These are phyloP conservation scores for Lordiphosa andalusiaca DNA, from an alignment of 2,888 invertebrate genomes.

Conservation along the genomic window DNA sequence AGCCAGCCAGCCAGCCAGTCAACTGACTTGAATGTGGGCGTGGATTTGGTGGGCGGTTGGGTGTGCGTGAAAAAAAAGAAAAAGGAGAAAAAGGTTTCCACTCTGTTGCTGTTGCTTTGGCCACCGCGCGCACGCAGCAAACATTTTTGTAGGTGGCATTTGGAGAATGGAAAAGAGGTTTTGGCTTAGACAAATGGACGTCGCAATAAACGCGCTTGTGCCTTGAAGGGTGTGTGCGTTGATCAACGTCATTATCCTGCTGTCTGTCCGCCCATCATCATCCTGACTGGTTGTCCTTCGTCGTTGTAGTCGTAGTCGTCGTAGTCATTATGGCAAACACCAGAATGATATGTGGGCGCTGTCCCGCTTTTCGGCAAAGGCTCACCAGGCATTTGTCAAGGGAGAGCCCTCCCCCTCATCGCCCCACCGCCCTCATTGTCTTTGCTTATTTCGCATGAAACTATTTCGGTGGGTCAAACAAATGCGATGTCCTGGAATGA, in stretches of 20 bases:
- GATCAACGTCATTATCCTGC: conserved; percentile 67
- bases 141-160: conserved; percentile 12
- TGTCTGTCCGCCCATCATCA: conserved; percentile 27
- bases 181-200: conserved; percentile 62
- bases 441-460: conserved; percentile 3
- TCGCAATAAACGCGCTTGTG: conserved; percentile 39
- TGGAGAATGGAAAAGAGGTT: conserved; percentile 4
- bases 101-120: conserved; percentile 26
- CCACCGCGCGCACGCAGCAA: conserved; percentile 36
- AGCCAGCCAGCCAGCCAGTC: conserved; percentile 2
- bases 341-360: conserved; percentile 66
- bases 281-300: conserved; percentile 6
- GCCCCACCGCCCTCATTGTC: too few relatives aligned
- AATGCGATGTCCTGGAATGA: background rate
- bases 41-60: background rate
- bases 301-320: conserved; percentile 23
- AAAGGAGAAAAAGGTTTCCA: conserved; percentile 36
- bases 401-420: background rate
- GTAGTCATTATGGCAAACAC: conserved; percentile 63
- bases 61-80: conserved; percentile 27
- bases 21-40: conserved; percentile 49
- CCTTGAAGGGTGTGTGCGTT: conserved; percentile 59
- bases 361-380: conserved; percentile 39
- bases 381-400: conserved; percentile 44
- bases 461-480: conserved; percentile 12